These are phyloP conservation scores for Acanthoscelides obtectus DNA, from an alignment of 2,888 invertebrate genomes.

Conservation along the genomic window DNA sequence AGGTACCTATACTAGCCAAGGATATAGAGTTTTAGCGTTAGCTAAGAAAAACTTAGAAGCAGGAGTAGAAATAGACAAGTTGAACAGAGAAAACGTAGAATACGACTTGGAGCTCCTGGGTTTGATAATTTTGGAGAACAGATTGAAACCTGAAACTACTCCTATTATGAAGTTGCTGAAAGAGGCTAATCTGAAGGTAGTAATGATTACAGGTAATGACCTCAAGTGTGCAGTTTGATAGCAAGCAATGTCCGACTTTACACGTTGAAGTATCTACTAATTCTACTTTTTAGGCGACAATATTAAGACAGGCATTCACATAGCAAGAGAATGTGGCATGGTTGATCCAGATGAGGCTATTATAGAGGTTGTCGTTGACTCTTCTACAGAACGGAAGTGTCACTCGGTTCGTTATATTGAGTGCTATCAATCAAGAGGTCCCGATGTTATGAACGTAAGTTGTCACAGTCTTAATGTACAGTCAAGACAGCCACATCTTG, in stretches of 20 bases:
- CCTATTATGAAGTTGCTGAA: constrained; percentile 73
- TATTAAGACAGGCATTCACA: constrained; percentile 86
- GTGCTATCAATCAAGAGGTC: not conserved
- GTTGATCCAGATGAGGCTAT: constrained; percentile 27
- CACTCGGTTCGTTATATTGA: not conserved
- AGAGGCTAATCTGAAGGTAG: constrained; percentile 79
- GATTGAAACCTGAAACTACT: constrained; percentile 81
- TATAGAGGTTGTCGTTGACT: constrained; percentile 28
- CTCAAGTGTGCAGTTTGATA: too few species aligned
- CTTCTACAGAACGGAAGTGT: constrained; percentile 17
- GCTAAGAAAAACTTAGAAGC: constrained; percentile 63
- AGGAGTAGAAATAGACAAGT: constrained; percentile 63
- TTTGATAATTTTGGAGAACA: constrained; percentile 90
- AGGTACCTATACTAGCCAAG: constrained; percentile 81
- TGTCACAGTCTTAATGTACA: too few species aligned
- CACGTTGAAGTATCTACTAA: too few species aligned
- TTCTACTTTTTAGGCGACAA: constrained; percentile 61
- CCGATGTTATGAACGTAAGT: not conserved
- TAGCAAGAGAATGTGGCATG: constrained; percentile 87
- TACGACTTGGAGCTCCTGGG: constrained; percentile 76
- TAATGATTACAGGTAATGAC: constrained; percentile 92
- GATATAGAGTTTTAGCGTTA: constrained; percentile 83
- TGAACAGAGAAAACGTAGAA: constrained; percentile 76
- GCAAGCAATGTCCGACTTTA: too few species aligned
- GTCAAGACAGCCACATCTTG: too few species aligned